Evolutionary conservation across 2,113 vertebrate species (phyloP).

Genomic region (Ploceus nigricollis): DNA sequence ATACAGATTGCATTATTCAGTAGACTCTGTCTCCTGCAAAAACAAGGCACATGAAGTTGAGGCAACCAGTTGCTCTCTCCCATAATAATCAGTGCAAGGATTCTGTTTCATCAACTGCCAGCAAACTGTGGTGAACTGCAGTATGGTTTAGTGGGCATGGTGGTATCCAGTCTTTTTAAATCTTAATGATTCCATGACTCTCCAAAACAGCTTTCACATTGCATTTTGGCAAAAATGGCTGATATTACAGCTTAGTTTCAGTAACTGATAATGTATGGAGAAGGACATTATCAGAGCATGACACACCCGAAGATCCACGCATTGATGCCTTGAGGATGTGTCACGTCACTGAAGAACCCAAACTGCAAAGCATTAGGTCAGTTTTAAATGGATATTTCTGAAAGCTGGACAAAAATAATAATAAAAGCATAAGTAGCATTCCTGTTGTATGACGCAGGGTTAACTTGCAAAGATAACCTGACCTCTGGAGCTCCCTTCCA

Average conservation of each 20-base stretch:
- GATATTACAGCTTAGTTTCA: background rate
- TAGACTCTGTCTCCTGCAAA: background rate
- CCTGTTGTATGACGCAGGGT: background rate
- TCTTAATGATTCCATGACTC: background rate
- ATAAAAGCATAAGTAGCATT: background rate
- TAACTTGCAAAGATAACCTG: background rate
- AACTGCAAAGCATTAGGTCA: background rate
- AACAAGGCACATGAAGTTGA: background rate
- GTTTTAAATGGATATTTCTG: background rate
- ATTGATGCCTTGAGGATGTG: background rate
- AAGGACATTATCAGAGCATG: background rate
- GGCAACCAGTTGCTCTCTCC: background rate
- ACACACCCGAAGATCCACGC: background rate
- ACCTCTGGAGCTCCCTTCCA: background rate
- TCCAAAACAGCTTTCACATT: background rate
- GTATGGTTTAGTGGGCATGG: background rate
- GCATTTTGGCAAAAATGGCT: background rate
- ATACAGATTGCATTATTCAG: background rate
- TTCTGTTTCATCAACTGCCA: background rate
- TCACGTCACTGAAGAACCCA: background rate
- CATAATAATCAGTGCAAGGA: background rate
- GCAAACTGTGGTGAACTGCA: background rate
- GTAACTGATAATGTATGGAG: background rate
- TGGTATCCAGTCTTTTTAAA: background rate
- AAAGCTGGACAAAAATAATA: background rate